Percentiles rank a stretch among this genome's conserved stretches.
Conservation (phyloP, 2,113 vertebrate species). For the Malurus melanocephalus region DNA sequence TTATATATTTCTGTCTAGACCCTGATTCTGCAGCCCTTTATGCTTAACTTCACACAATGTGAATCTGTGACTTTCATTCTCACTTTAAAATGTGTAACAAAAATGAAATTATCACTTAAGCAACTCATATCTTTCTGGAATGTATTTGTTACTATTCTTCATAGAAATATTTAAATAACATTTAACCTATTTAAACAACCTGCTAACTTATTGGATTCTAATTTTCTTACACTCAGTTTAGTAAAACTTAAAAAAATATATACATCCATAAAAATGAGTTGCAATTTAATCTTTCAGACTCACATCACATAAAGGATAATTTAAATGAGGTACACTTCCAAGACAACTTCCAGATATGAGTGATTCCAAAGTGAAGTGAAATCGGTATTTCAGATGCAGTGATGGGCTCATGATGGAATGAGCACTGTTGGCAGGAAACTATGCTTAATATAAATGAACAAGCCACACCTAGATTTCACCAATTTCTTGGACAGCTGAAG, state of each 20-base stretch:
- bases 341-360: neutral
- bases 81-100: neutral
- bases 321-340: neutral
- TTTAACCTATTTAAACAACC: conserved; percentile 1
- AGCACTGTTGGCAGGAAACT: neutral
- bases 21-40: conserved; percentile 22
- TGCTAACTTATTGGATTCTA: neutral
- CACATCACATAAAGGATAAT: neutral
- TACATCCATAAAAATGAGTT: neutral
- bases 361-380: neutral
- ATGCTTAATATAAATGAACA: neutral
- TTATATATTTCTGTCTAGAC: conserved; percentile 1
- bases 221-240: neutral
- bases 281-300: neutral
- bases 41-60: neutral
- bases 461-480: neutral
- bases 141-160: neutral
- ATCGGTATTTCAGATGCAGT: neutral
- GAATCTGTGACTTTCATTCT: neutral
- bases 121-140: neutral
- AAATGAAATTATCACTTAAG: conserved; percentile 27
- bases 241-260: neutral
- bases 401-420: neutral
- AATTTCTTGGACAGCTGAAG: neutral
- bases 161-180: neutral